Evolutionary conservation across 2,888 invertebrate species (phyloP).

Genomic region (Willowsia nigromaculata): DNA sequence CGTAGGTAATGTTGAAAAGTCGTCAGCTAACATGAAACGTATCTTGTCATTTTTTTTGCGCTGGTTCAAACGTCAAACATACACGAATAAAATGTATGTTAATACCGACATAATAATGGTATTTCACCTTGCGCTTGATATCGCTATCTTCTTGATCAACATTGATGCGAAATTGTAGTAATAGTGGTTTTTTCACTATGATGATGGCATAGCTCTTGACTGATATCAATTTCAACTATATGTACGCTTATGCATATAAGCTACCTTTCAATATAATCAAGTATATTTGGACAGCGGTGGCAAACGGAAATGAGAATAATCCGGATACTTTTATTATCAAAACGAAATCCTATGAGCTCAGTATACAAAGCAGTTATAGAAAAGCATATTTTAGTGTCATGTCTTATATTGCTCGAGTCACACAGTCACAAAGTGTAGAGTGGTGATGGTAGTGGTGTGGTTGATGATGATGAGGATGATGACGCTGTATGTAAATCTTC

Average conservation of each 20-base stretch:
- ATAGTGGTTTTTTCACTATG: no score
- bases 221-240: no score
- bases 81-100: background rate
- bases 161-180: no score
- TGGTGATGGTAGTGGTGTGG: no score
- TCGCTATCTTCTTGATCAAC: background rate
- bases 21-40: no score
- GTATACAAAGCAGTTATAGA: background rate
- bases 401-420: no score
- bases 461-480: background rate
- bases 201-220: background rate
- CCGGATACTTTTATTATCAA: background rate
- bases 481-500: background rate
- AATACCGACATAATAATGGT: background rate
- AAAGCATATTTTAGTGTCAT: background rate
- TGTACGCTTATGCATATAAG: no score
- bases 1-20: no score
- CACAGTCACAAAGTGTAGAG: no score
- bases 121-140: constrained; percentile 10
- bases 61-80: background rate
- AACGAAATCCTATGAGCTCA: background rate
- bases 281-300: background rate
- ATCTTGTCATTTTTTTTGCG: no score
- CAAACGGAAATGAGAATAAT: constrained; percentile 15
- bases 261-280: background rate